Percentiles rank a stretch among this genome's conserved stretches.
Evolutionary conservation across 2,797 vertebrate genomes (phyloP).

Genomic region (Tragelaphus eurycerus): DNA sequence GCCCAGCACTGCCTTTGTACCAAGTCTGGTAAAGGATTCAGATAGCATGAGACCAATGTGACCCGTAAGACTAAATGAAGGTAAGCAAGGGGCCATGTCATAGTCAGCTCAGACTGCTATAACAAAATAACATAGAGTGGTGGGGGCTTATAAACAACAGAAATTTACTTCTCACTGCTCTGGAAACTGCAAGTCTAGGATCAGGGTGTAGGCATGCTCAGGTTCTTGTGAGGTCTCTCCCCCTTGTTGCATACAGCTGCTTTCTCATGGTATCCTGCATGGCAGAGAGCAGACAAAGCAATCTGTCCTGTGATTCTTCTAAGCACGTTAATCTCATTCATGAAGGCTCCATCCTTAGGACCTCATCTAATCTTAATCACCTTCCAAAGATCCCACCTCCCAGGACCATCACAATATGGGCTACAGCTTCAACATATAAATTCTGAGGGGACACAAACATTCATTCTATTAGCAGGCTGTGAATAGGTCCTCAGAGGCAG

Average conservation of each 20-base stretch:
- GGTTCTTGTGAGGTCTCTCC: neutral
- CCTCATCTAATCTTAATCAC: neutral
- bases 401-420: neutral
- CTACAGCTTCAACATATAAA: neutral
- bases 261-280: neutral
- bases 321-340: neutral
- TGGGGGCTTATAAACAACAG: neutral
- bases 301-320: neutral
- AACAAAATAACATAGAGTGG: neutral
- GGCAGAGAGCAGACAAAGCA: neutral
- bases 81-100: neutral
- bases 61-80: neutral
- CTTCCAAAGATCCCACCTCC: neutral
- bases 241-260: neutral
- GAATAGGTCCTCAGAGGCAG: neutral
- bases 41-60: neutral
- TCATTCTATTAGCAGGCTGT: neutral
- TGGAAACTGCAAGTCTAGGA: neutral
- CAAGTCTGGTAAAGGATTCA: slow-evolving; percentile 24
- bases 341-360: neutral
- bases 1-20: slow-evolving; percentile 41
- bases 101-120: neutral
- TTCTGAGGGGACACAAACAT: neutral
- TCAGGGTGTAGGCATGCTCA: neutral
- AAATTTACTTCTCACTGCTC: neutral